phyloP scores from a whole-genome alignment of 2,113 vertebrate genomes.

The Aix galericulata region DNA sequence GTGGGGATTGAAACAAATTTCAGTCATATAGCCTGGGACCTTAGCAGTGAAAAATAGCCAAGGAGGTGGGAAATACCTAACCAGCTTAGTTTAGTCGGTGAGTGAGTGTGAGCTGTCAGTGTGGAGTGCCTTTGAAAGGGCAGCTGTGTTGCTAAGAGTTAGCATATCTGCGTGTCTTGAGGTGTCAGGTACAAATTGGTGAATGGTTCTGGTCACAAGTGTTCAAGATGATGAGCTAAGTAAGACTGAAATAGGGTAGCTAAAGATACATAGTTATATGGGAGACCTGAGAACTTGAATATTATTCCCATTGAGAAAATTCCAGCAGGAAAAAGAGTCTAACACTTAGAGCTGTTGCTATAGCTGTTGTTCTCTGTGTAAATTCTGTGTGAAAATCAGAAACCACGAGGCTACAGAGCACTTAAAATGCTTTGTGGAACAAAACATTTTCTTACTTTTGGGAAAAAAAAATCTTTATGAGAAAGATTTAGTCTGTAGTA shows the following conservation, averaged over 20 bases:
- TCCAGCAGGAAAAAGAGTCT: background rate
- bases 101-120: background rate
- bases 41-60: background rate
- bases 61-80: background rate
- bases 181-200: fast-evolving
- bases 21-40: background rate
- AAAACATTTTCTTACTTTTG: background rate
- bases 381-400: background rate
- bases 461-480: background rate
- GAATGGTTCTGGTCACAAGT: background rate
- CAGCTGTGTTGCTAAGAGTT: background rate
- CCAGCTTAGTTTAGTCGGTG: background rate
- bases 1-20: background rate
- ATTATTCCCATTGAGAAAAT: background rate
- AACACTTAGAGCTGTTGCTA: background rate
- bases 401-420: background rate
- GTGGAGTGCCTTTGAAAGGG: background rate
- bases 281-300: background rate
- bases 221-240: background rate
- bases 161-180: background rate
- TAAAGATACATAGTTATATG: background rate
- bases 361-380: background rate
- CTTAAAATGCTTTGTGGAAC: background rate
- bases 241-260: background rate
- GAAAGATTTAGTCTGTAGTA: background rate